Percentiles rank a stretch among this genome's conserved stretches.
Conservation (phyloP, 2,797 vertebrate genomes). For the Lagocephalus sceleratus region DNA sequence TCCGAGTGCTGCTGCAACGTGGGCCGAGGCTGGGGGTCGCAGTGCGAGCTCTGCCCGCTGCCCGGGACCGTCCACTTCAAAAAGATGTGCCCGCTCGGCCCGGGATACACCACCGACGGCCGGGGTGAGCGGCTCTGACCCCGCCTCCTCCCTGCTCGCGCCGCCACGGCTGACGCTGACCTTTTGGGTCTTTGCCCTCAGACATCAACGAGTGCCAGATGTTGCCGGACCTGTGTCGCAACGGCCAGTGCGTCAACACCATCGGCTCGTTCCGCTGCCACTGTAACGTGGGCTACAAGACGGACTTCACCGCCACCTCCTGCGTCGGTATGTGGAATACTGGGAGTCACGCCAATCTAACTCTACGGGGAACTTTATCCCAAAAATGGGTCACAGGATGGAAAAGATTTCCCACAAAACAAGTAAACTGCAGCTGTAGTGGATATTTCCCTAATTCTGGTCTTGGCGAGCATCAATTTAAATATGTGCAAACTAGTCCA, state of each 20-base stretch:
- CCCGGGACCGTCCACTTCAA: conserved; percentile 88
- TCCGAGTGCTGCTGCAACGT: conserved; percentile 91
- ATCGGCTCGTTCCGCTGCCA: conserved; percentile 91
- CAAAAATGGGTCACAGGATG: too few species aligned
- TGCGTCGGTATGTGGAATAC: conserved; percentile 91
- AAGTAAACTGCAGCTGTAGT: too few species aligned
- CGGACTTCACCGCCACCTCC: conserved; percentile 80
- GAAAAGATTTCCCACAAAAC: too few species aligned
- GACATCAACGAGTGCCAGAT: conserved; percentile 92
- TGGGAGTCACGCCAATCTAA: too few species aligned
- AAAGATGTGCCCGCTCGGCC: conserved; percentile 91
- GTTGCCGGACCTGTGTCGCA: conserved; percentile 83
- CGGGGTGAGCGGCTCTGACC: conserved; percentile 71
- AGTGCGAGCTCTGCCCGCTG: conserved; percentile 90
- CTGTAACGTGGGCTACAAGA: conserved; percentile 84
- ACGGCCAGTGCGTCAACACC: conserved; percentile 89
- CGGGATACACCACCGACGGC: conserved; percentile 89
- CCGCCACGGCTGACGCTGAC: too few species aligned
- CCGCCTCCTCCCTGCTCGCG: too few species aligned
- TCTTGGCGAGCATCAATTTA: too few species aligned
- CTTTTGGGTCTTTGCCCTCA: conserved; percentile 37
- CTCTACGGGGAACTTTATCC: too few species aligned
- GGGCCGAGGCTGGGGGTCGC: conserved; percentile 87
- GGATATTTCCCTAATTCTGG: too few species aligned
- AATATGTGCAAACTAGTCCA: too few species aligned